Base-by-base conservation (phyloP, 2,113 vertebrate species). In the Cinclus cinclus region DNA sequence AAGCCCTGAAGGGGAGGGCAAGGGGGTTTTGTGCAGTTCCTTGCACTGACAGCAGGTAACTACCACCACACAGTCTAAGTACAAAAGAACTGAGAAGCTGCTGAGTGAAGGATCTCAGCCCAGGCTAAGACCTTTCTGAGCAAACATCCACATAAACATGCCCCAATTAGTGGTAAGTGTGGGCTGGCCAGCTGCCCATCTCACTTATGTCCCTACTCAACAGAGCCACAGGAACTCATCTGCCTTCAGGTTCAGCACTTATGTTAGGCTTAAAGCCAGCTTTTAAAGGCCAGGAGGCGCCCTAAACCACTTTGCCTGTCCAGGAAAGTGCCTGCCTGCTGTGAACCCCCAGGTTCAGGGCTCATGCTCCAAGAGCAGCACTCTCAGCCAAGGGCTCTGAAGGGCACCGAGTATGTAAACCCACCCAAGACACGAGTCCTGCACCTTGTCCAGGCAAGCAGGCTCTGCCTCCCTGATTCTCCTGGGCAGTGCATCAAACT, bases 171-270 rank as follows among this genome's bases (percentile, higher is more conserved):
- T 69, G 79, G 68, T 90, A 86, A 69, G 18, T 74, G 87, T 5
- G 73, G 89, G 55, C 68, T 96, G 91, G 95, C 91, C 87, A 65
- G 71, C 50, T 89, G 76, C 95, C 94, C 7, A 1, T 46, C 67
- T 68, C 33, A n/a, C 70, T 92, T 75, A 46, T 3, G 18, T 55
- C 76, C 46, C 55, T 65, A 14, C 42, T 87, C 58, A 82, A 55
- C 68, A 83, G 46, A 90, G 62, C 83, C 0, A 2, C 10, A 5
- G 23, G 55, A 92, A 42, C 69, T 78, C 49, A 44, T 52, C 47
- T 70, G 44, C 84, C 70, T 56, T 68, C 1, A 6, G 27, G 31
- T 71, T 83, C 30, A 58, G 28, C 3, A 1, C 18, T 15, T 27
- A 9, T 11, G 1, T n/a, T 22, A 69, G 59, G 59, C 33, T 85